A percentile compares a stretch with the other conserved stretches of the same genome.
Evolutionary conservation across 2,113 vertebrate genomes (phyloP).

Genomic region (Leucosticte australis): DNA sequence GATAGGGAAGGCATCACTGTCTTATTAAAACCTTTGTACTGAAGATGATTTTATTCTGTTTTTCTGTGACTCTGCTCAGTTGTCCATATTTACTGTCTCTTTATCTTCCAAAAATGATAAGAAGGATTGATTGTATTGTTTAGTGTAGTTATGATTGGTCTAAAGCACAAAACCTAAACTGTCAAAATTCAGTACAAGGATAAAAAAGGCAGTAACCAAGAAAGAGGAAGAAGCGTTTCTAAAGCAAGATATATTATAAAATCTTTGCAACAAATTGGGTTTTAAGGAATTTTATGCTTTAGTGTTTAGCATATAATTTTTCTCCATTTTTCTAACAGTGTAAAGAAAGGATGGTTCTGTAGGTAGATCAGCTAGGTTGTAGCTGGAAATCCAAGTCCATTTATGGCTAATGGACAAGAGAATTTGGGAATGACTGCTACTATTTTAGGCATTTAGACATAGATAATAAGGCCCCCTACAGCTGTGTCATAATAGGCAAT

Average conservation of each 20-base stretch:
- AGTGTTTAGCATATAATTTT: not conserved
- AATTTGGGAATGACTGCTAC: not conserved
- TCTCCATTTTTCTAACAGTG: not conserved
- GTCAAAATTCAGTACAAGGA: not conserved
- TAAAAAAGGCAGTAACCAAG: not conserved
- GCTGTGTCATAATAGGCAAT: not conserved
- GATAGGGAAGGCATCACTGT: not conserved
- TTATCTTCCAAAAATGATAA: not conserved
- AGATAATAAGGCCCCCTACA: rapidly evolving
- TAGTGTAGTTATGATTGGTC: not conserved
- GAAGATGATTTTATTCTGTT: not conserved
- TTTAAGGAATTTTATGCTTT: not conserved
- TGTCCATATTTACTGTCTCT: not conserved
- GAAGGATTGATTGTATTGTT: not conserved
- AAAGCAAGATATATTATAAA: not conserved
- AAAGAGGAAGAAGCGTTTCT: not conserved
- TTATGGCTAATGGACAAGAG: not conserved
- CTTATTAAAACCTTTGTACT: not conserved
- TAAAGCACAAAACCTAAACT: not conserved
- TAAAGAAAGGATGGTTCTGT: not conserved
- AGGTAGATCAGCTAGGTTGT: not conserved
- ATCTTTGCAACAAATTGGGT: not conserved
- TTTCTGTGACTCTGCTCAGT: not conserved
- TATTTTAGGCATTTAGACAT: not conserved
- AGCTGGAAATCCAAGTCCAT: not conserved